Conservation (phyloP, 2,797 vertebrate species). For the Pangasius mekongensis region DNA sequence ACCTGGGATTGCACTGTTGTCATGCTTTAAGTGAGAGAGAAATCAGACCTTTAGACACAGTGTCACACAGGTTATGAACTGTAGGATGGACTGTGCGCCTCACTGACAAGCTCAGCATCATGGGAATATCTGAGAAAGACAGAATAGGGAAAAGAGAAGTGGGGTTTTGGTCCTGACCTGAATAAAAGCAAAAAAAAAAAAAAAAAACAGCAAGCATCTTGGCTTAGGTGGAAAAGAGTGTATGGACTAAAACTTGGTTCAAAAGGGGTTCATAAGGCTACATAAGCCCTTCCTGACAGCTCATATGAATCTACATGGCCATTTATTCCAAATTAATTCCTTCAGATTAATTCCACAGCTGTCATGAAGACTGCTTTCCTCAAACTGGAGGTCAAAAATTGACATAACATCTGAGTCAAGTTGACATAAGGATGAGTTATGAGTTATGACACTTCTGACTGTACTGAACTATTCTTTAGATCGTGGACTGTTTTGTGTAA, state of each 20-base stretch:
- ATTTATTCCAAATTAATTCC: not conserved
- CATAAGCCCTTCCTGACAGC: not conserved
- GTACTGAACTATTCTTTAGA: not conserved
- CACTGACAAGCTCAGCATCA: slow-evolving; percentile 47
- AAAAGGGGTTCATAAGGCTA: not conserved
- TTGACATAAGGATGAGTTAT: not conserved
- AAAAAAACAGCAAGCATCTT: not conserved
- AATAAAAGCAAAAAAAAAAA: slow-evolving; percentile 6
- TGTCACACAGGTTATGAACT: slow-evolving; percentile 57
- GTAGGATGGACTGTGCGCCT: slow-evolving; percentile 51
- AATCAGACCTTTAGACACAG: slow-evolving; percentile 56
- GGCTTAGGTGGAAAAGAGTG: not conserved
- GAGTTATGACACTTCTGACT: not conserved
- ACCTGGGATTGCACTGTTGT: slow-evolving; percentile 54
- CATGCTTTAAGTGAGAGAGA: slow-evolving; percentile 57
- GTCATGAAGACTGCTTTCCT: not conserved
- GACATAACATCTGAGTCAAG: too few species aligned
- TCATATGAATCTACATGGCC: not conserved
- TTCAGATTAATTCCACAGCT: not conserved
- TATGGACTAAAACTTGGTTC: not conserved
- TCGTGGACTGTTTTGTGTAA: not conserved
- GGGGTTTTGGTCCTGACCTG: not conserved
- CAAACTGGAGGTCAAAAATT: not conserved
- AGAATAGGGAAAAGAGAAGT: slow-evolving; percentile 24
- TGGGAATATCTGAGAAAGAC: slow-evolving; percentile 46